A percentile compares a stretch with the other conserved stretches of the same genome.
These are phyloP conservation scores for Vimba vimba DNA, from an alignment of 2,113 vertebrate genomes.

Conservation along the genomic window DNA sequence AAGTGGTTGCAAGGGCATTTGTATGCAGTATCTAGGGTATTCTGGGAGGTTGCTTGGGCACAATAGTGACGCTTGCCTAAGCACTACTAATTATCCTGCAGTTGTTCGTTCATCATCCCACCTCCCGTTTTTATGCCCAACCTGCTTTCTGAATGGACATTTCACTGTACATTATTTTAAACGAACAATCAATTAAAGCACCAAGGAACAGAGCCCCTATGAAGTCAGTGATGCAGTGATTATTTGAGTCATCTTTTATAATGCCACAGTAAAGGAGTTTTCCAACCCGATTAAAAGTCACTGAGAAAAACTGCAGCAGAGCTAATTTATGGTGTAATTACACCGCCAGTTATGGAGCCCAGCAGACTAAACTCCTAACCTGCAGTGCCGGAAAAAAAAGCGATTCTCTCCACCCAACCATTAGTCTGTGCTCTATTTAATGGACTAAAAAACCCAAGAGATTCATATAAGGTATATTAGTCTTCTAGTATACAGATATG, in stretches of 20 bases:
- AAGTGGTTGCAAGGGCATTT: slow-evolving; percentile 13
- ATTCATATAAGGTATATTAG: slow-evolving; percentile 20
- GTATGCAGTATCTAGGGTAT: background rate
- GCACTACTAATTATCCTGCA: background rate
- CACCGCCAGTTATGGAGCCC: slow-evolving; percentile 12
- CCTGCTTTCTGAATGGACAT: background rate
- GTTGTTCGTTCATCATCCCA: background rate
- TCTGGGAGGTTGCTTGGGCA: background rate
- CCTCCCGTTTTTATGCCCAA: background rate
- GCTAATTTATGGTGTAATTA: slow-evolving; percentile 52
- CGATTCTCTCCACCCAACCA: background rate
- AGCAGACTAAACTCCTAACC: slow-evolving; percentile 14
- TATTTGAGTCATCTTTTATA: slow-evolving; percentile 30
- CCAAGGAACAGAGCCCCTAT: background rate
- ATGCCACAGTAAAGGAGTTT: background rate
- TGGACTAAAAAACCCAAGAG: background rate
- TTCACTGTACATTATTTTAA: slow-evolving; percentile 22
- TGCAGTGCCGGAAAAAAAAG: background rate
- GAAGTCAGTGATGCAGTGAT: background rate
- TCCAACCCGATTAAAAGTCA: slow-evolving; percentile 19
- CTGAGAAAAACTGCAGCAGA: slow-evolving; percentile 20
- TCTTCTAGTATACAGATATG: background rate
- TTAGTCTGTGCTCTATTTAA: slow-evolving; percentile 13
- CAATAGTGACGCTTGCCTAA: background rate
- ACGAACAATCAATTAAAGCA: slow-evolving; percentile 23